Evolutionary conservation across 1,140 invertebrate species (phyloP), one percentile per base, ranked within the genome.

Genomic region (Drosophila baimaii): DNA sequence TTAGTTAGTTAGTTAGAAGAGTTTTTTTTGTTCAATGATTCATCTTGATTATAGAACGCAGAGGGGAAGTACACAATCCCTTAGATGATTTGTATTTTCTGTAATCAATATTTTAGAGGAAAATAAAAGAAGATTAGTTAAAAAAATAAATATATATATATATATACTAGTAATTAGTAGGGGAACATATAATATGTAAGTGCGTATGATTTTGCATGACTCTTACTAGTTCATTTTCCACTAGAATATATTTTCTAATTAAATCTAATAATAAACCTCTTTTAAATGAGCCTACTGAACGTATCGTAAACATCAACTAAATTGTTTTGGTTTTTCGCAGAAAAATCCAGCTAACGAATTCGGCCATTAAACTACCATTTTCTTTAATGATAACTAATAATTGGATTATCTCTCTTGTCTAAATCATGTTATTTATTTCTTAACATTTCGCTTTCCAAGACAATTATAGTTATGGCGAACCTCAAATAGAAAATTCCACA

Each of bases 371-470:
- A 54, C 5, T 33, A 21, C 21, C 19, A 35, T 35, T 33, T 54
- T 23, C 15, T 5, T 21, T 54, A 54, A 54, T 54, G 51, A 54
- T 54, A 21, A 35, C 51, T 21, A 35, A 54, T 54, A 54, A 54
- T 54, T 54, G 51, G 51, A 54, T 54, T 54, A 54, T 10, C 31
- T 54, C 31, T 54, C 13, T 23, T 10, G 31, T 35, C 19, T 35
- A 54, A 54, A 54, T 54, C 51, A 54, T 54, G 51, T 54, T 54
- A 54, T 35, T 54, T 54, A 54, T 54, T 54, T 54, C 51, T 54
- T 54, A 54, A 54, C 51, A 54, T 54, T 54, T 54, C 6, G 51
- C 51, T 8, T 8, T 21, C 29, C 15, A 37, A 37, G 35, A n/a
- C 49, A 33, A 52, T 52, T 52, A 52, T 33, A 49, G 17, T 33